Evolutionary conservation across 1,140 invertebrate species (phyloP).

Genomic region (Heliconius eleuchia): DNA sequence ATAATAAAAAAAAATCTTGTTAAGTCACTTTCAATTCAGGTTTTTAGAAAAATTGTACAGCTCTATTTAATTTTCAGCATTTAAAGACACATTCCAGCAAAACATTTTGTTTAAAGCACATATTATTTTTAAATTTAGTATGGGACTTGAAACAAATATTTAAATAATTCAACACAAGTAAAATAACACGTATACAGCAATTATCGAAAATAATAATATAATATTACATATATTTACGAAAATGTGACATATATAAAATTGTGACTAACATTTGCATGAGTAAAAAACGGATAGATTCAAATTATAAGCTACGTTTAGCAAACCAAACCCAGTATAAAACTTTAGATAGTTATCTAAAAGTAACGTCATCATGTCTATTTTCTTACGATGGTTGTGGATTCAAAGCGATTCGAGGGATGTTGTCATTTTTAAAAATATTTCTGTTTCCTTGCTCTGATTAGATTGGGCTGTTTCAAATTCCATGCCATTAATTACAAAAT

Average conservation of each 20-base stretch:
- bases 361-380: too few relatives aligned
- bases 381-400: too few relatives aligned
- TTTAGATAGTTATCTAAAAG: not conserved
- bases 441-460: too few relatives aligned
- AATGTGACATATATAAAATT: conserved; percentile 13
- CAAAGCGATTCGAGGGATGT: too few relatives aligned
- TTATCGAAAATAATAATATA: not conserved
- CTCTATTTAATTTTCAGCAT: not conserved
- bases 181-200: not conserved
- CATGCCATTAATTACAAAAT: too few relatives aligned
- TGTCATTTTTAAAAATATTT: too few relatives aligned
- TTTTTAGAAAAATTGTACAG: not conserved
- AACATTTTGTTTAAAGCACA: not conserved
- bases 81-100: conserved; percentile 6
- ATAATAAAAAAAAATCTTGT: too few relatives aligned
- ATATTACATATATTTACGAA: not conserved
- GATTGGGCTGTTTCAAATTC: too few relatives aligned
- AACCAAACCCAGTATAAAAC: too few relatives aligned
- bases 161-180: not conserved
- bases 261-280: conserved; percentile 57
- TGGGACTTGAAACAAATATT: not conserved
- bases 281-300: not conserved
- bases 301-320: not conserved
- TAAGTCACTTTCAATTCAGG: not conserved
- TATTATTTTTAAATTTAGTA: not conserved